A percentile compares a stretch with the other conserved stretches of the same genome.
phyloP scores from a whole-genome alignment of 1,140 invertebrate genomes.

The Diorhabda elongata region DNA sequence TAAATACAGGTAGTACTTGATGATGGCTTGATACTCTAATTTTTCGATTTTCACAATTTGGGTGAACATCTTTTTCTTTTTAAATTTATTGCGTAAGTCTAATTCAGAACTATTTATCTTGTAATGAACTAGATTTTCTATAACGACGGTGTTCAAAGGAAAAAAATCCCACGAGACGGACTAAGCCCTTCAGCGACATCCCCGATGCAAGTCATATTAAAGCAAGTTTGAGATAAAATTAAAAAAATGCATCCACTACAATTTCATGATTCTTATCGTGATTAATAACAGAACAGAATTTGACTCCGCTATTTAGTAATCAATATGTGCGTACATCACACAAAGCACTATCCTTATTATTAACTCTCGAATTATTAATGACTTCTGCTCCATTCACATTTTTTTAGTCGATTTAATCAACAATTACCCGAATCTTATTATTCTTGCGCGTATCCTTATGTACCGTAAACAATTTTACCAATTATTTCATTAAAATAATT shows the following conservation, averaged over 20 bases:
- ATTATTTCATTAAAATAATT: slow-evolving; percentile 10
- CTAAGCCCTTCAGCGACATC: too few species aligned
- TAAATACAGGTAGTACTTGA: too few species aligned
- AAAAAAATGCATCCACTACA: not conserved
- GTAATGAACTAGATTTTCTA: too few species aligned
- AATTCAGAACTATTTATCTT: too few species aligned
- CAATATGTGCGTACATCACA: not conserved
- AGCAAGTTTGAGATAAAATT: too few species aligned
- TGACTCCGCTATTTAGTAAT: not conserved
- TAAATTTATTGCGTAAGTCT: too few species aligned
- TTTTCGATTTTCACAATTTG: too few species aligned
- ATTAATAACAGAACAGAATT: not conserved
- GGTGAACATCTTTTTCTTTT: too few species aligned
- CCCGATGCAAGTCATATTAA: too few species aligned
- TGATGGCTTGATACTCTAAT: too few species aligned
- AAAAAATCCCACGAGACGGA: too few species aligned
- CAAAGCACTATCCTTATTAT: not conserved
- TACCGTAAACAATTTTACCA: slow-evolving; percentile 6
- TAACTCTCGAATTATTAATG: not conserved
- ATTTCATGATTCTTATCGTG: not conserved
- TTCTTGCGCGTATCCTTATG: not conserved
- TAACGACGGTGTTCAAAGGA: too few species aligned
- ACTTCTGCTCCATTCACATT: not conserved
- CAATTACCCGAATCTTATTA: slow-evolving; percentile 2
- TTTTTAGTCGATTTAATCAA: not conserved